Percentiles rank a stretch among this genome's conserved stretches.
Conservation (phyloP, 2,888 invertebrate species). For the Candidula unifasciata region DNA sequence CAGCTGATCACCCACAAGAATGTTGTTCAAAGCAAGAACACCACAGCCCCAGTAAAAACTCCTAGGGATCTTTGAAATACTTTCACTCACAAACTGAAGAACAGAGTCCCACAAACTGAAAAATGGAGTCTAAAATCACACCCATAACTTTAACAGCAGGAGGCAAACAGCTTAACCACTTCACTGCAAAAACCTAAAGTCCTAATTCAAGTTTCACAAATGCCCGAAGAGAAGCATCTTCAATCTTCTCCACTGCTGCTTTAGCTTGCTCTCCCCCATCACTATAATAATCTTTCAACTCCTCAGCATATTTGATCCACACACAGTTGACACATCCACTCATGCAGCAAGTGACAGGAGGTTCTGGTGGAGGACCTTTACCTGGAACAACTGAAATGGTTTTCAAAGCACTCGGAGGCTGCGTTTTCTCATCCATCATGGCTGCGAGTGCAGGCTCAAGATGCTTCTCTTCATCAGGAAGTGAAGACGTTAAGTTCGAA, state of each 20-base stretch:
- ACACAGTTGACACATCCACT: slow-evolving; percentile 96
- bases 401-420: slow-evolving; percentile 40
- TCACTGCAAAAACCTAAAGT: too few species aligned
- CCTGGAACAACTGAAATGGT: slow-evolving; percentile 62
- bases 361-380: slow-evolving; percentile 81
- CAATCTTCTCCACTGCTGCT: slow-evolving; percentile 83
- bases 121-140: background rate
- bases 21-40: too few species aligned
- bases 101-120: background rate
- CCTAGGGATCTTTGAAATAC: too few species aligned
- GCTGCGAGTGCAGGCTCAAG: slow-evolving; percentile 13
- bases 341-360: slow-evolving; percentile 92
- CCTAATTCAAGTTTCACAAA: slow-evolving; percentile 88
- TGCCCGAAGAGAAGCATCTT: slow-evolving; percentile 88
- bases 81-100: too few species aligned
- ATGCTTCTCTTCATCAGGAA: slow-evolving; percentile 34
- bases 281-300: slow-evolving; percentile 79
- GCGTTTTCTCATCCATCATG: background rate
- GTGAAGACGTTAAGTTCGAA: background rate
- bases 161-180: too few species aligned
- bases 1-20: too few species aligned
- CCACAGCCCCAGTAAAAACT: too few species aligned
- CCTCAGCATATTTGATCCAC: slow-evolving; percentile 92
- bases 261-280: slow-evolving; percentile 85
- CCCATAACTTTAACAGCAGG: background rate